Evolutionary conservation across 2,797 vertebrate genomes (phyloP).

Genomic region (Sphenopsis melanotis): DNA sequence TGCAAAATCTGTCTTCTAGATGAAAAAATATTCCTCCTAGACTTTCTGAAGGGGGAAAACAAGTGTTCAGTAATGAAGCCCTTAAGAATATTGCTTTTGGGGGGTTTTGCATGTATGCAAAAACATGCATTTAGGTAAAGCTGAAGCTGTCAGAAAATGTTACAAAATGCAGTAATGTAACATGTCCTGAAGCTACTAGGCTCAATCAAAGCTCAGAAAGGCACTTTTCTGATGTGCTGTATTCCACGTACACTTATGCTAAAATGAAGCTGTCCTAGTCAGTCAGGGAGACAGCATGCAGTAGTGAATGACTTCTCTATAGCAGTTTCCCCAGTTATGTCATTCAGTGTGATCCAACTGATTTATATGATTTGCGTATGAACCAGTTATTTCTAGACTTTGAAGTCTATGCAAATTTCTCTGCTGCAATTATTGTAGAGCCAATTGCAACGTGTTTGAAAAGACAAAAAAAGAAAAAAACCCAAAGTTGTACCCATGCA

Average conservation of each 20-base stretch:
- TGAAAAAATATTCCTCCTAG: constrained; percentile 53
- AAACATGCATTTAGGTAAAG: constrained; percentile 38
- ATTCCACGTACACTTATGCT: not conserved
- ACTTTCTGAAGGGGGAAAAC: constrained; percentile 48
- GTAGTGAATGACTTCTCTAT: not conserved
- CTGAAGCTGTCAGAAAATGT: constrained; percentile 35
- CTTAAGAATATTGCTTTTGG: constrained; percentile 25
- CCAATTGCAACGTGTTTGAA: not conserved
- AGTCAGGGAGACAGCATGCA: not conserved
- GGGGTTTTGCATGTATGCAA: constrained; percentile 3
- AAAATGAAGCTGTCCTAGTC: constrained; percentile 1
- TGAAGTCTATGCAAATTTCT: not conserved
- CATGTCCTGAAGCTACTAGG: constrained; percentile 7
- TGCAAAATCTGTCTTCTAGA: constrained; percentile 52
- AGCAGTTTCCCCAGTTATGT: not conserved
- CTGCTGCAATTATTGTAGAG: not conserved
- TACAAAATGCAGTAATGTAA: constrained; percentile 13
- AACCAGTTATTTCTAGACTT: not conserved
- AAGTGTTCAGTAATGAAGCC: constrained; percentile 46
- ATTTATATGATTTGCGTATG: not conserved
- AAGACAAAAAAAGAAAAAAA: not conserved
- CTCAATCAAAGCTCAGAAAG: constrained; percentile 22
- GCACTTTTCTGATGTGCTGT: constrained; percentile 21
- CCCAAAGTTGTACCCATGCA: not conserved
- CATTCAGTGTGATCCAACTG: not conserved